phyloP scores from a whole-genome alignment of 2,888 invertebrate species.

The Hypsopygia costalis region DNA sequence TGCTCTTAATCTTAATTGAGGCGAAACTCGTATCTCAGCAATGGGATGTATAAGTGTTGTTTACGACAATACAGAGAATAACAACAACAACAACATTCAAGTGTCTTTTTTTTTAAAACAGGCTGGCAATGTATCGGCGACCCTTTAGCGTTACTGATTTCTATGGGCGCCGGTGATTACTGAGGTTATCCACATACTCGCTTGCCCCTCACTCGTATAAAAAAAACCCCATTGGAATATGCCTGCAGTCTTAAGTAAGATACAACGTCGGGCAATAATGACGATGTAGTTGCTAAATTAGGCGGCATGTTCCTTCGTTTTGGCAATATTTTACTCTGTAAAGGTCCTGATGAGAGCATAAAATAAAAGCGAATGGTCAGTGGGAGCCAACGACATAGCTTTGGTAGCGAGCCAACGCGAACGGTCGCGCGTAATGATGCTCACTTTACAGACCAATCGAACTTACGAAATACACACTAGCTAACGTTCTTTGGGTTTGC shows the following conservation, averaged over 20 bases:
- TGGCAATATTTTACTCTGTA: conserved; percentile 47
- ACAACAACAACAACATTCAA: too few relatives aligned
- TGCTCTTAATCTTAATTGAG: too few relatives aligned
- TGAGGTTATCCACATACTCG: too few relatives aligned
- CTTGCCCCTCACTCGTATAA: too few relatives aligned
- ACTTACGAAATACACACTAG: conserved; percentile 15
- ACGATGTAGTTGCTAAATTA: background rate
- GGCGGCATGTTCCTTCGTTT: conserved; percentile 10
- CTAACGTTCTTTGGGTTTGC: background rate
- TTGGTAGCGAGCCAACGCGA: conserved; percentile 65
- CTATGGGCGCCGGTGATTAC: too few relatives aligned
- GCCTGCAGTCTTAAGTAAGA: background rate
- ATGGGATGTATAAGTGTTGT: too few relatives aligned
- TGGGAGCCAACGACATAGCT: conserved; percentile 53
- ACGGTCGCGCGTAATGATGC: conserved; percentile 7
- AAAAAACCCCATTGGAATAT: too few relatives aligned
- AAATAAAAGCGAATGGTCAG: conserved; percentile 69
- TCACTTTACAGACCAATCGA: conserved; percentile 18
- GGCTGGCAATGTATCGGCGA: too few relatives aligned
- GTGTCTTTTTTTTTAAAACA: too few relatives aligned
- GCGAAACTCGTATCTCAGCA: too few relatives aligned
- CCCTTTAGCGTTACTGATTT: too few relatives aligned
- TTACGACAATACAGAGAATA: too few relatives aligned
- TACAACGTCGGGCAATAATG: background rate
- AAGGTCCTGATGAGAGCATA: conserved; percentile 68